These are phyloP conservation scores for Muschampia staudingeri DNA, from an alignment of 2,888 invertebrate species.

Conservation along the genomic window DNA sequence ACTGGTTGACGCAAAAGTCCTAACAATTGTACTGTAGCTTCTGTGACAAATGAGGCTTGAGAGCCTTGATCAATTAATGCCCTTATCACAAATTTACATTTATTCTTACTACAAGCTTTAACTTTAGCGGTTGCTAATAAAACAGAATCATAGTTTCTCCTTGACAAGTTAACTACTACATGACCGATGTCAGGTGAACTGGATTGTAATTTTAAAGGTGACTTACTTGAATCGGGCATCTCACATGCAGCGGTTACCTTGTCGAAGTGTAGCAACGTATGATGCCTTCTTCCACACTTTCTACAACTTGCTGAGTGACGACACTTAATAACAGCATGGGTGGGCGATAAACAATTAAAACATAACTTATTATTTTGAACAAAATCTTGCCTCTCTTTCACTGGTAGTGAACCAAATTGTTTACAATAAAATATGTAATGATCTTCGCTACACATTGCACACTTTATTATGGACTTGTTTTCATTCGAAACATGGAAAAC, in stretches of 20 bases:
- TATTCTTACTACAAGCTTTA: constrained; percentile 32
- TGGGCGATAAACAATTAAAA: constrained; percentile 53
- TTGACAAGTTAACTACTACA: not conserved
- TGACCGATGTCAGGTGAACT: too few species aligned
- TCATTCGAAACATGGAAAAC: constrained; percentile 42
- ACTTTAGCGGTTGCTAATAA: constrained; percentile 53
- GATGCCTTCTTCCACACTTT: too few species aligned
- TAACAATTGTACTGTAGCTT: constrained; percentile 55
- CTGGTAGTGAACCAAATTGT: constrained; percentile 38
- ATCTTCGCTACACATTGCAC: constrained; percentile 46
- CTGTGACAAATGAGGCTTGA: constrained; percentile 63
- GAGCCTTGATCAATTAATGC: too few species aligned
- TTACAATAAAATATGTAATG: constrained; percentile 58
- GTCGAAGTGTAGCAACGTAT: constrained; percentile 40
- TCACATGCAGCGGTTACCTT: too few species aligned
- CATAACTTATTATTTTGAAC: constrained; percentile 52
- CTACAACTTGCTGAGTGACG: constrained; percentile 45
- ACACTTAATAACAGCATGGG: constrained; percentile 49
- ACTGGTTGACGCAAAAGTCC: constrained; percentile 44
- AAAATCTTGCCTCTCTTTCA: constrained; percentile 47
- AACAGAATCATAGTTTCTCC: not conserved
- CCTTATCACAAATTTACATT: constrained; percentile 16
- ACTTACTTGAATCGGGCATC: too few species aligned
- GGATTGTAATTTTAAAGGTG: too few species aligned
- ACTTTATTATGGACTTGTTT: constrained; percentile 20